These are phyloP conservation scores for Nesoenas mayeri DNA, from an alignment of 2,113 vertebrate genomes.

Conservation along the genomic window DNA sequence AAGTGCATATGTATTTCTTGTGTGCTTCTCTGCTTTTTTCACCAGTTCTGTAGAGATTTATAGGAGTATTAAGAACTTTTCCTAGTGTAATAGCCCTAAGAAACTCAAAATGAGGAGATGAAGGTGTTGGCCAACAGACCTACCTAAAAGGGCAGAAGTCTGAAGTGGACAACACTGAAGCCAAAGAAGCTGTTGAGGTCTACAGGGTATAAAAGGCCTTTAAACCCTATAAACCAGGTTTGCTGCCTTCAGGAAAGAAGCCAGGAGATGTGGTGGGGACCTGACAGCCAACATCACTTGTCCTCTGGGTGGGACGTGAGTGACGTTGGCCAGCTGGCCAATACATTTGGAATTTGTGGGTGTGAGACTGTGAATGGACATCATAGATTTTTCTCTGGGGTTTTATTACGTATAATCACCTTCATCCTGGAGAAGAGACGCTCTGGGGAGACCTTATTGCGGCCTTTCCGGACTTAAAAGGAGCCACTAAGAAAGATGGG, in stretches of 20 bases:
- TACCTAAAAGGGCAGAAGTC: not conserved
- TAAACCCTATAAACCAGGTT: not conserved
- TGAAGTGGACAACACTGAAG: not conserved
- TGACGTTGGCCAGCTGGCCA: not conserved
- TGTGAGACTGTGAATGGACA: not conserved
- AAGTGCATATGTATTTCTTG: not conserved
- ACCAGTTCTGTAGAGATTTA: not conserved
- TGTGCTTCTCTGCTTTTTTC: not conserved
- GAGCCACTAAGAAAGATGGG: no score
- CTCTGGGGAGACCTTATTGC: fast-evolving
- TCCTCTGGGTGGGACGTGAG: not conserved
- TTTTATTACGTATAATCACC: not conserved
- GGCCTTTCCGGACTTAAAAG: not conserved
- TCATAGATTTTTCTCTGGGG: not conserved
- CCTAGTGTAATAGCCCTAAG: not conserved
- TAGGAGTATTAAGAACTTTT: not conserved
- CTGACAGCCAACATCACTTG: not conserved
- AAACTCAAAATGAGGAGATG: not conserved
- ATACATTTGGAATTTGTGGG: not conserved
- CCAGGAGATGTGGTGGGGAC: not conserved
- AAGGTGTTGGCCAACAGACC: not conserved
- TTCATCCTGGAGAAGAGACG: not conserved
- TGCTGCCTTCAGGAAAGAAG: not conserved
- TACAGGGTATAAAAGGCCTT: not conserved
- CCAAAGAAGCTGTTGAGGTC: not conserved